Conservation (phyloP, 1,140 invertebrate genomes). For the Chionoecetes opilio region DNA sequence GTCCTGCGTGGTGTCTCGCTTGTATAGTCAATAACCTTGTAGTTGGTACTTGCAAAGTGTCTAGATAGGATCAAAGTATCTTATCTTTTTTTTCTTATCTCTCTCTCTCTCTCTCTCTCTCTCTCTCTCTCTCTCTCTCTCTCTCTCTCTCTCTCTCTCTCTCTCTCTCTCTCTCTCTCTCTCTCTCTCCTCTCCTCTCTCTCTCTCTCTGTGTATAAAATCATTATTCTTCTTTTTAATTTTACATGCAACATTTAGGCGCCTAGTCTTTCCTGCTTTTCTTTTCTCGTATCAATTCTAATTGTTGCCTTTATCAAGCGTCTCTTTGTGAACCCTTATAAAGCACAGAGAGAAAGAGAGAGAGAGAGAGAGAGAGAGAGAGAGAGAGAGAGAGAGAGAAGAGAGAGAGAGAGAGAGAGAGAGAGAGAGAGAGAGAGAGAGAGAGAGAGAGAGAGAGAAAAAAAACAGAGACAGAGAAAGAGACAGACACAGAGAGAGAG, state of each 20-base stretch:
- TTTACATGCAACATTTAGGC: background rate
- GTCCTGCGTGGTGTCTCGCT: no score
- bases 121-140: background rate
- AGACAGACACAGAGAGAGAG: background rate
- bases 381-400: background rate
- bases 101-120: conserved; percentile 27
- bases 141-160: background rate
- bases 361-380: background rate
- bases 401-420: background rate
- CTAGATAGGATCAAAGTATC: no score
- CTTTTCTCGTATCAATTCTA: background rate
- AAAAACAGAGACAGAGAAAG: background rate
- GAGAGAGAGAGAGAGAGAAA: background rate
- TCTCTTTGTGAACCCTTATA: background rate
- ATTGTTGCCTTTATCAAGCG: background rate
- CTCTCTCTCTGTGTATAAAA: no score
- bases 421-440: background rate
- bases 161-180: background rate
- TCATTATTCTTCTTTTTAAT: conserved; percentile 18
- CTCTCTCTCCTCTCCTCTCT: no score
- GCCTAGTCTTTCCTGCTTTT: background rate
- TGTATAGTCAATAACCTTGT: no score
- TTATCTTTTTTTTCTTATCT: background rate
- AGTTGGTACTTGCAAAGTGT: no score
- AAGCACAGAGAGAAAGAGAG: background rate